Evolutionary conservation across 2,113 vertebrate species (phyloP).

Genomic region (Cryptotis parvus): DNA sequence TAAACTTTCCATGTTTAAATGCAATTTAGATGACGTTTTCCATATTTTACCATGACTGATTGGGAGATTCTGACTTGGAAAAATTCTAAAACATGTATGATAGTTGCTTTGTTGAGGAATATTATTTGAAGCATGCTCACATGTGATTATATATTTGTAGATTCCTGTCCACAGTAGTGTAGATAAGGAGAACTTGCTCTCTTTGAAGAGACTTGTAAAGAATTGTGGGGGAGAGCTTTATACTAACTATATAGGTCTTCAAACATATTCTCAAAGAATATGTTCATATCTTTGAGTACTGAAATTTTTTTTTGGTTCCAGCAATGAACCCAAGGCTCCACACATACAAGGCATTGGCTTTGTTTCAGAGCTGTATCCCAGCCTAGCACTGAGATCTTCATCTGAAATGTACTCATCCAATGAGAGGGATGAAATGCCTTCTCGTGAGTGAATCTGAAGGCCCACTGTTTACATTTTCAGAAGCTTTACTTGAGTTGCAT

Average conservation of each 20-base stretch:
- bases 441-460: background rate
- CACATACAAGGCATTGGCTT: too few species aligned
- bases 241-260: slow-evolving; percentile 1
- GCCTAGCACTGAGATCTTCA: slow-evolving; percentile 33
- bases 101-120: background rate
- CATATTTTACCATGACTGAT: background rate
- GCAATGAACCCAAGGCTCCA: too few species aligned
- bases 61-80: background rate
- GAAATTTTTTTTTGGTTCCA: background rate
- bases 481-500: slow-evolving; percentile 17
- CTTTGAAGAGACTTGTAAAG: slow-evolving; percentile 14
- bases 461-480: background rate
- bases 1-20: background rate
- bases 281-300: background rate
- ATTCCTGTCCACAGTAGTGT: background rate
- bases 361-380: too few species aligned
- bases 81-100: background rate
- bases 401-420: background rate
- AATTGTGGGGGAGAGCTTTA: background rate
- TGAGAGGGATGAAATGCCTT: background rate
- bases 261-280: slow-evolving; percentile 12
- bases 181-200: background rate
- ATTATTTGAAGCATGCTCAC: background rate
- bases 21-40: slow-evolving; percentile 6
- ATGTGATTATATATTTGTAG: background rate